Conservation (phyloP, 1,140 invertebrate species). For the Lucilia sericata region DNA sequence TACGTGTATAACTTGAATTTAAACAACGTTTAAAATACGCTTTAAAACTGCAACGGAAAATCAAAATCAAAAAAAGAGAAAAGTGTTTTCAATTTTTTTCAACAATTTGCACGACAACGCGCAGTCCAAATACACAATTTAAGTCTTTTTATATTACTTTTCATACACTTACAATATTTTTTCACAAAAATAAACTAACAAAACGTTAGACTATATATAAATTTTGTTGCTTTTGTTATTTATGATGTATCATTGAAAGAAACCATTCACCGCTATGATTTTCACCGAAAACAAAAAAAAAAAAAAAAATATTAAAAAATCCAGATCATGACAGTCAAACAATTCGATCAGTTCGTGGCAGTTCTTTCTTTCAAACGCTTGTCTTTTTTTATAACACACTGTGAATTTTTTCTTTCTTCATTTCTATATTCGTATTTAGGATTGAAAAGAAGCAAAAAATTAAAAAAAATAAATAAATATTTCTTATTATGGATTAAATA, state of each 20-base stretch:
- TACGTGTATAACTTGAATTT: constrained; percentile 37
- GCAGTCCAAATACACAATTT: background rate
- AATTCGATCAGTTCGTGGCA: constrained; percentile 17
- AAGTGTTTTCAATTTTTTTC: constrained; percentile 35
- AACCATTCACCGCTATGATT: constrained; percentile 32
- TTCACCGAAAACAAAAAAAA: constrained; percentile 28
- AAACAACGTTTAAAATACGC: background rate
- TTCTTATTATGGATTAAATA: too few relatives aligned
- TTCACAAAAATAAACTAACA: background rate
- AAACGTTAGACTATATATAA: background rate
- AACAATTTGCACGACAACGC: background rate
- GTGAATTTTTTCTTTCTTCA: too few relatives aligned
- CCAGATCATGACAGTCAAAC: constrained; percentile 41
- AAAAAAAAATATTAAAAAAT: constrained; percentile 25
- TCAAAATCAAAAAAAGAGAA: constrained; percentile 12
- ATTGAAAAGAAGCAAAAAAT: too few relatives aligned
- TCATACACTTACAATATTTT: too few relatives aligned
- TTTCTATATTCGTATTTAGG: too few relatives aligned
- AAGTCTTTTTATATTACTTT: too few relatives aligned
- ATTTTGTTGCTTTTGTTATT: constrained; percentile 1
- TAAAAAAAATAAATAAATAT: too few relatives aligned
- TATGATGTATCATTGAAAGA: constrained; percentile 2
- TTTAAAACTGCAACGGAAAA: background rate
- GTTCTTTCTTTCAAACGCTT: constrained; percentile 29
- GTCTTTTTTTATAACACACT: background rate